Evolutionary conservation across 2,888 invertebrate genomes (phyloP).

Genomic region (Steinernema hermaphroditum): DNA sequence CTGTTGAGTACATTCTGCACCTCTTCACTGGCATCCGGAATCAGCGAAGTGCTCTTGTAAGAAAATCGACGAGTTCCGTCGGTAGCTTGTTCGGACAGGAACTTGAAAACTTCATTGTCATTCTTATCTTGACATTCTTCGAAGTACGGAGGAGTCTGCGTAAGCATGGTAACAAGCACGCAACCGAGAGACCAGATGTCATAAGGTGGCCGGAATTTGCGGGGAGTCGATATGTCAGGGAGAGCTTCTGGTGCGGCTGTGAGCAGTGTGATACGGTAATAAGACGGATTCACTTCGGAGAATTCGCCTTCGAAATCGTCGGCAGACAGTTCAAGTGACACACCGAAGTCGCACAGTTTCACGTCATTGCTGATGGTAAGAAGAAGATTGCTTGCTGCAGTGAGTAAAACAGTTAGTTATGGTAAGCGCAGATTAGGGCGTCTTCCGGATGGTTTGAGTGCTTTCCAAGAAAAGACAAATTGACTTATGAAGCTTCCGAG

Average conservation of each 20-base stretch:
- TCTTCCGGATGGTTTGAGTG: too few relatives aligned
- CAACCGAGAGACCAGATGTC: slow-evolving; percentile 50
- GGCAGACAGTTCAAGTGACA: background rate
- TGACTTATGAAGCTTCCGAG: too few relatives aligned
- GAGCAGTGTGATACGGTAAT: slow-evolving; percentile 39
- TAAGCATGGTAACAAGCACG: slow-evolving; percentile 50
- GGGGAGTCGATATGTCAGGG: slow-evolving; percentile 35
- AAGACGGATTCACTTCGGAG: slow-evolving; percentile 36
- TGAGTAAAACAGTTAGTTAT: background rate
- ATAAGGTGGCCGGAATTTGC: slow-evolving; percentile 38
- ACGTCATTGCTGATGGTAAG: slow-evolving; percentile 48
- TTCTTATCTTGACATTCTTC: slow-evolving; percentile 45
- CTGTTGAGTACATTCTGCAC: slow-evolving; percentile 42
- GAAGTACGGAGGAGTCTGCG: slow-evolving; percentile 46
- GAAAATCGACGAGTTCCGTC: slow-evolving; percentile 24
- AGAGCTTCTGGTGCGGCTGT: slow-evolving; percentile 48
- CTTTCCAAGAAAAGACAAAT: too few relatives aligned
- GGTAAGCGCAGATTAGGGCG: too few relatives aligned
- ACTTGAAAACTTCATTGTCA: slow-evolving; percentile 44
- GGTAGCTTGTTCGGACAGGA: background rate
- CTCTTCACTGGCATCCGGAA: slow-evolving; percentile 40
- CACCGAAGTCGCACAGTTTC: slow-evolving; percentile 33
- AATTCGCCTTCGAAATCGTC: slow-evolving; percentile 20
- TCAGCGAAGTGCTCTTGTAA: slow-evolving; percentile 35
- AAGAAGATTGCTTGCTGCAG: slow-evolving; percentile 45